Base-by-base conservation (phyloP, 2,113 vertebrate species). In the Cricetomys ansorgei region DNA sequence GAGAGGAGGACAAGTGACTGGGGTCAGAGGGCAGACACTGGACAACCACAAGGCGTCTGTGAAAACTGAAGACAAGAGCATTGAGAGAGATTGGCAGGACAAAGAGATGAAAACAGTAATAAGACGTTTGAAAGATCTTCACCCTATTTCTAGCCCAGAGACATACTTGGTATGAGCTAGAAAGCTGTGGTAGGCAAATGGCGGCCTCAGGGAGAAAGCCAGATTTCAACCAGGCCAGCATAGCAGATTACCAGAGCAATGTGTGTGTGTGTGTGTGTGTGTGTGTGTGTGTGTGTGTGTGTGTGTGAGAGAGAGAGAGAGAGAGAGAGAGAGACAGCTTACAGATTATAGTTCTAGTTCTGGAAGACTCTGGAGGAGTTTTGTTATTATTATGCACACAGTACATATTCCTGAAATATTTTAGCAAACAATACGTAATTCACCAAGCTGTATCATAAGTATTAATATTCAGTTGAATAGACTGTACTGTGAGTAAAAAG, bases 391-490 rank as follows among this genome's bases (percentile, higher is more conserved):
- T 81, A 77, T 15, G 25, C 23, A n/a, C n/a, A 25, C 27, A 70
- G 37, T 37, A 57, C 19, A 53, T 48, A 84, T 10, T 75, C 12
- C 55, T 79, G 55, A 64, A 83, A 79, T 79, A 73, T 40, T 84
- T 92, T 57, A 88, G 57, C 69, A 84, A 92, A 45, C 81, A 29
- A 85, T 75, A 77, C 59, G 34, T 86, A 91, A 84, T 81, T 89
- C 53, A 79, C 29, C 62, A 94, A 48, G 1, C 7, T 79, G 21
- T n/a, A 77, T 73, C 31, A 89, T 65, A 48, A 91, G 25, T 76
- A 48, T 34, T 19, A 62, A 7, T 91, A 23, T 8, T 69, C n/a
- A 62, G 48, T 37, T 95, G 23, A 91, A 16, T 69, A 45, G 17
- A 45, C 9, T 62, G 19, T 37, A 4, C 40, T 88, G 21, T 83